Evolutionary conservation across 2,888 invertebrate species (phyloP), one percentile per base, ranked within the genome.

Genomic region (Andrena haemorrhoa): DNA sequence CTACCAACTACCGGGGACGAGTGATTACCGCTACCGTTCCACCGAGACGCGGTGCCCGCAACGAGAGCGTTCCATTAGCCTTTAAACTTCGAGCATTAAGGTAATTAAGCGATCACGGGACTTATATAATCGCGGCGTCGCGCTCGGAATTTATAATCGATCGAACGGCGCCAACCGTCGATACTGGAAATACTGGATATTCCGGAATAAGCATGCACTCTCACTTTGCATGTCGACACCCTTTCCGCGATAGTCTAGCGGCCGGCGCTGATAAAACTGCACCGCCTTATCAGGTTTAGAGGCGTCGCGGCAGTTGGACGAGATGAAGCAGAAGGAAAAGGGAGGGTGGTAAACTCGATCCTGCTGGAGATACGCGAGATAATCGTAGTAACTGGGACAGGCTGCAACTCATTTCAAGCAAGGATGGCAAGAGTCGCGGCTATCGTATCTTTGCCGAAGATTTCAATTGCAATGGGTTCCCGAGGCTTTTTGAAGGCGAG

Each of bases 141-240:
- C 61, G 76, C 73, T 75, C 63, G 72, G 74, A 75, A 84, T 82
- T 79, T 73, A 64, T 85, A 84, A 82, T 84, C 77, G 61, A 77
- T 72, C 72, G 80, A 49, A 31, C 72, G 85, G 87, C 89, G 77
- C 79, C 82, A 79, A 56, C 70, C 31, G 76, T 68, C 61, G 77
- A 77, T 75, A 87, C 89, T 85, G 87, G 87, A 82, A 87, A 88
- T 86, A 88, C 87, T 86, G 89, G 87, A 88, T 88, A 85, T 85
- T 87, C 87, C 83, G 87, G 87, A 89, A 87, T 89, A 79, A 78
- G 47, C 29, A 23, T 53, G 79, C 74, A 86, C 79, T 86, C 86
- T 80, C 78, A 71, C 86, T 86, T 69, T 70, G 63, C 72, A 65
- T 88, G 70, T 79, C 60, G 72, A 49, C 74, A 71, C 72, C 60